Base-by-base conservation (phyloP, 1,140 invertebrate genomes). In the Pissodes strobi region DNA sequence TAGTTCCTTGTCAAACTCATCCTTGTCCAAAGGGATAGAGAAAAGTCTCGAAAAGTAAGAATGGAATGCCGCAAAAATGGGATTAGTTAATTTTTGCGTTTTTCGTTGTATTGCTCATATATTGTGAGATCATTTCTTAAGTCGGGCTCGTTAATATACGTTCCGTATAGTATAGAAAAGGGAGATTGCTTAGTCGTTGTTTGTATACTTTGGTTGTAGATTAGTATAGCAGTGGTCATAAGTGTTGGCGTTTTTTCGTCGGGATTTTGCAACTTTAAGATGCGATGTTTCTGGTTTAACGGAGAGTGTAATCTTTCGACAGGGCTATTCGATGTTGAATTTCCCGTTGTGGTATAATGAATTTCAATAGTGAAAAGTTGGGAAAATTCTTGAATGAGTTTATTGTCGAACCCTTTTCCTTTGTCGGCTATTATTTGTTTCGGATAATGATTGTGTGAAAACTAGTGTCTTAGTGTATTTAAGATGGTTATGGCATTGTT, bases 271-370 rank as follows among this genome's bases (percentile, higher is more conserved):
- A 58, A 6, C 30, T 59, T 61, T 27, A 66, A 15, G 10, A 48
- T 52, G 19, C 56, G 9, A 34, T 70, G 27, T 34, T 64, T 66
- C 45, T 71, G 68, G n/a, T 62, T 9, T 3, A 72, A 19, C 9
- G 68, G 70, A 17, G 68, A 70, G 37, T 72, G 70, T 10, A 69
- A 48, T 43, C 70, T 41, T 57, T 72, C 70, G 30, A 72, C 39
- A 6, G 69, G 63, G 6, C 51, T 57, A 48, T 72, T 72, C 1
- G 64, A 67, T 15, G 25, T 57, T 15, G 55, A 45, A 48, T 62
- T 53, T n/a, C n/a, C n/a, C n/a, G n/a, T n/a, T n/a, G n/a, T n/a
- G n/a, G n/a, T n/a, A n/a, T n/a, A n/a, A n/a, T 70, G 68, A 37
- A 58, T 13, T 46, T 70, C 49, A 12, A 68, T 66, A 10, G 69